phyloP scores from a whole-genome alignment of 2,797 vertebrate species.

The Hippopotamyrus pictus region DNA sequence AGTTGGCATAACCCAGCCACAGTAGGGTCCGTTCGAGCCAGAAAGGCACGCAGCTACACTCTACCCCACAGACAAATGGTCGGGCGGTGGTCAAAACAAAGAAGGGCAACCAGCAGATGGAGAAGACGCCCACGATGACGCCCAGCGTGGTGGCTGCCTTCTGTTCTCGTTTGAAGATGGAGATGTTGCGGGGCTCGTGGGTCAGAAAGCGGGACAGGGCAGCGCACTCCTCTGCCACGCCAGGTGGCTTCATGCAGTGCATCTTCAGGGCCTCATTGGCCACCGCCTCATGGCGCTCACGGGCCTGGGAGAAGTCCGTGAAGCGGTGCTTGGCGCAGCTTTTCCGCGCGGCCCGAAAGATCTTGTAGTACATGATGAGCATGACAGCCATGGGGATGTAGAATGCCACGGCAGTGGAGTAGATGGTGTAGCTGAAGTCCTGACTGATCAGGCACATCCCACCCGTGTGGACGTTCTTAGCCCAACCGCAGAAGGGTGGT shows the following conservation, averaged over 20 bases:
- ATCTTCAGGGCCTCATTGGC: slow-evolving; percentile 62
- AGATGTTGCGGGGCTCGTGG: slow-evolving; percentile 68
- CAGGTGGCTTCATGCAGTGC: slow-evolving; percentile 64
- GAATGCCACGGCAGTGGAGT: slow-evolving; percentile 72
- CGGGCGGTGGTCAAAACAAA: slow-evolving; percentile 69
- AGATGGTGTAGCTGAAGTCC: slow-evolving; percentile 73
- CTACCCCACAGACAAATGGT: slow-evolving; percentile 71
- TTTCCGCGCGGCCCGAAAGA: slow-evolving; percentile 71
- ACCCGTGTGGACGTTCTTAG: slow-evolving; percentile 65
- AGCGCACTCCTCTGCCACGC: slow-evolving; percentile 62
- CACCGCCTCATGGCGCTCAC: slow-evolving; percentile 55
- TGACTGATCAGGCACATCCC: slow-evolving; percentile 75
- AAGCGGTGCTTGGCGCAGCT: slow-evolving; percentile 70
- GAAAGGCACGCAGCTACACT: slow-evolving; percentile 72
- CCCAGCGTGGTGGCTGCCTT: slow-evolving; percentile 72
- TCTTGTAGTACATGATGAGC: slow-evolving; percentile 78
- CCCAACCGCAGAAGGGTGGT: slow-evolving; percentile 73
- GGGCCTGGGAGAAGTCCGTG: slow-evolving; percentile 52
- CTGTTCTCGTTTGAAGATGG: slow-evolving; percentile 73
- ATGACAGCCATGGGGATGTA: slow-evolving; percentile 77
- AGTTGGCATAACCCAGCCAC: slow-evolving; percentile 74
- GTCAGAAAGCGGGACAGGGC: slow-evolving; percentile 64
- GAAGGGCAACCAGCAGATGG: slow-evolving; percentile 71
- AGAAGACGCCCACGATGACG: slow-evolving; percentile 69
- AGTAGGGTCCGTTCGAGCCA: slow-evolving; percentile 71